Evolutionary conservation across 1,140 invertebrate species (phyloP), one percentile per base, ranked within the genome.

Genomic region (Galleria mellonella): DNA sequence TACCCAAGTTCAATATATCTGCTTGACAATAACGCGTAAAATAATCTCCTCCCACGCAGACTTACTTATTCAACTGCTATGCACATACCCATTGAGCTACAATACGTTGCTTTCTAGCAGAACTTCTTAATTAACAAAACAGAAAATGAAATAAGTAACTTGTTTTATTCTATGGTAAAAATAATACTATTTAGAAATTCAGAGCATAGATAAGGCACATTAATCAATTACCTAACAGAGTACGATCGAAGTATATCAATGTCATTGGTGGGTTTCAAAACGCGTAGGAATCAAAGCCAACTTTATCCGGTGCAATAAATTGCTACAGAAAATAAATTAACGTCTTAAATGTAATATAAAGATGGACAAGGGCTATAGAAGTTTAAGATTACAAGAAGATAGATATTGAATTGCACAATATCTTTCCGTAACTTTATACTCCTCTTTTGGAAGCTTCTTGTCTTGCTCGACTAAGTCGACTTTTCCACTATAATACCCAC

Each of bases 221-320:
- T 43, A 51, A 47, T 51, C 41, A 46, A 47, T 43, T 40, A 32
- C 38, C 11, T 32, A 31, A 31, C 36, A 40, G 6, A n/a, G 12
- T 8, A 33, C 13, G 37, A 52, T 47, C 37, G 43, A 49, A 17
- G 46, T 50, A 39, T 3, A 43, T 43, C 31, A 40, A 35, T 40
- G 43, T 42, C 43, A 31, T 8, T n/a, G 35, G n/a, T 23, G 13
- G 11, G 17, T 23, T 6, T 23, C 17, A 6, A 23, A 23, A 6
- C 17, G 35, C 32, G 14, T 14, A 23, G 23, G 41, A 23, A 8
- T 33, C 40, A 30, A 36, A 35, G 41, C 40, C 15, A 33, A 42
- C 36, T 45, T 48, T 43, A 51, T 45, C 41, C 48, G 8, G 2
- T 11, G 37, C 54, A 47, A 65, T 58, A 65, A 61, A 61, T 61